Conservation (phyloP, 2,888 invertebrate species). For the Clivina fossor region DNA sequence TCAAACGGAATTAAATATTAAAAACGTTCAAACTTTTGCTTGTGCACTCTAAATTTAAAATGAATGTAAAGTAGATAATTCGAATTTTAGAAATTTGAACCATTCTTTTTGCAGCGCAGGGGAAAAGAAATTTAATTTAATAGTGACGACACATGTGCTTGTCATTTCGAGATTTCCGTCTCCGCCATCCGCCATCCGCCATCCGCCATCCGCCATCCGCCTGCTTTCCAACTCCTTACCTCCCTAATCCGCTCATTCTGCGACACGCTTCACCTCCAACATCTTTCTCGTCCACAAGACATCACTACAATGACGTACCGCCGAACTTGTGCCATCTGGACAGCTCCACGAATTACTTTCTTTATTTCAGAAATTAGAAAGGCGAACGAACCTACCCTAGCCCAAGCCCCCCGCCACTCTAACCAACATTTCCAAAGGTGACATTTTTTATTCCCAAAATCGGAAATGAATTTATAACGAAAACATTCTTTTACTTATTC, state of each 20-base stretch:
- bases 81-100: conserved; percentile 55
- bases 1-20: conserved; percentile 57
- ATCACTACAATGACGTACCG: no score
- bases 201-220: conserved; percentile 11
- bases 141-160: conserved; percentile 54
- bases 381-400: conserved; percentile 15
- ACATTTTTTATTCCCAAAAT: no score
- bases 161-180: conserved; percentile 51
- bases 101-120: conserved; percentile 52
- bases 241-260: not conserved
- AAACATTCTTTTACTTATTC: no score
- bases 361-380: conserved; percentile 37
- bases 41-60: conserved; percentile 55
- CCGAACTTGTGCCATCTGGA: no score
- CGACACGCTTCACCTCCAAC: not conserved
- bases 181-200: conserved; percentile 1
- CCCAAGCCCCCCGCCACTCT: not conserved
- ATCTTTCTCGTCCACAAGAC: no score
- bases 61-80: conserved; percentile 57
- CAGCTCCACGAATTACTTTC: conserved; percentile 35
- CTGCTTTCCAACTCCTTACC: conserved; percentile 33
- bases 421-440: not conserved
- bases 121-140: conserved; percentile 55
- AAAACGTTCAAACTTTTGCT: conserved; percentile 54
- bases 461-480: no score